These are phyloP conservation scores for Gymnorhina tibicen DNA, from an alignment of 2,113 vertebrate species.

Conservation along the genomic window DNA sequence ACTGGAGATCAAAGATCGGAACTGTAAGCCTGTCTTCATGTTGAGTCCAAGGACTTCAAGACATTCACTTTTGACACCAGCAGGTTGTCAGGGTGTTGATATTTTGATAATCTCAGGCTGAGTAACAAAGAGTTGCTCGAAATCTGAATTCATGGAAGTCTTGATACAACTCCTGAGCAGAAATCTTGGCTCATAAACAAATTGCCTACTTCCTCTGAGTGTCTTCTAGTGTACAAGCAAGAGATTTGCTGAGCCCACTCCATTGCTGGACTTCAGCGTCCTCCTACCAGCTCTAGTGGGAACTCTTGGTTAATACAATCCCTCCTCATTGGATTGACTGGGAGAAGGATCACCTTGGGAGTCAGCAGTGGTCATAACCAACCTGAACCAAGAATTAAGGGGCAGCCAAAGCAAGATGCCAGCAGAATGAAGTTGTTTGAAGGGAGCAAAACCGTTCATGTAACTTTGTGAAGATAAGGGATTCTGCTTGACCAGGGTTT, in stretches of 20 bases:
- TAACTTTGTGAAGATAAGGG: neutral
- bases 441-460: neutral
- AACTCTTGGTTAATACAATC: neutral
- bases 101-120: conserved; percentile 69
- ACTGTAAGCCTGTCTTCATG: conserved; percentile 54
- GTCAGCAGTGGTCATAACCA: accelerated
- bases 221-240: neutral
- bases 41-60: conserved; percentile 58
- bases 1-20: conserved; percentile 72
- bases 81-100: conserved; percentile 68
- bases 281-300: neutral
- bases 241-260: neutral
- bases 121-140: conserved; percentile 56
- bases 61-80: conserved; percentile 70
- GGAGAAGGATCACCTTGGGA: neutral
- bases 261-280: neutral
- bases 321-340: accelerated
- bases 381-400: neutral
- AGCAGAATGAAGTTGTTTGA: neutral
- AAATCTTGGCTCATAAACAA: conserved; percentile 44
- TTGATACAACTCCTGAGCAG: conserved; percentile 59
- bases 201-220: conserved; percentile 52
- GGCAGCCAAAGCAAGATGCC: neutral
- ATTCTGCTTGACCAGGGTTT: neutral
- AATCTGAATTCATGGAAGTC: conserved; percentile 64